Evolutionary conservation across 2,888 invertebrate genomes (phyloP), one percentile per base, ranked within the genome.

Genomic region (Scaptomyza parva): DNA sequence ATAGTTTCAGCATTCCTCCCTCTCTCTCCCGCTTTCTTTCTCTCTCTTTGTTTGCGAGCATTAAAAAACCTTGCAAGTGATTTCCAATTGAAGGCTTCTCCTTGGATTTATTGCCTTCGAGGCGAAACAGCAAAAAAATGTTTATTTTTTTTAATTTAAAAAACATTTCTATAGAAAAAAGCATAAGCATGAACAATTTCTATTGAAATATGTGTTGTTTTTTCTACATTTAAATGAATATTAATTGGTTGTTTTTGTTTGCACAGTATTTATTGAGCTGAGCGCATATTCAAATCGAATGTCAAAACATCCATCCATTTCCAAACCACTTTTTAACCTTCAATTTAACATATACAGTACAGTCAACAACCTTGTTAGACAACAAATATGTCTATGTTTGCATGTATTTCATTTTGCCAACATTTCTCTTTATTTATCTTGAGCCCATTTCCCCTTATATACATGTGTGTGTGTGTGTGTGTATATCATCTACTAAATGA

Each of bases 401-500:
- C 5, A 5, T 35, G 14, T 22, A 40, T 28, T 12, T 39, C 11
- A 7, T 24, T 39, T 9, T 12, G n/a, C n/a, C n/a, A n/a, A n/a
- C n/a, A n/a, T 18, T 43, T 41, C 11, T 33, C 37, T 30, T 47
- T 63, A 61, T 61, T 61, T 63, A 61, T 48, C 12, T 40, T 33
- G 24, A 33, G 17, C 3, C 39, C 30, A 14, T 18, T 39, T 45
- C 22, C 39, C 62, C 14, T n/a, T 47, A 9, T 45, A 44, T 24
- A 48, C 44, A n/a, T n/a, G n/a, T n/a, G n/a, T n/a, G n/a, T n/a
- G n/a, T n/a, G n/a, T n/a, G n/a, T n/a, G n/a, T n/a, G n/a, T n/a
- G n/a, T n/a, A n/a, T n/a, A n/a, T n/a, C n/a, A 43, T 22, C 18
- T 26, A 4, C 35, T 28, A 61, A 69, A 74, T 51, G 35, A 69